Conservation (phyloP, 2,797 vertebrate genomes). For the Mormyrus hasselquistii region DNA sequence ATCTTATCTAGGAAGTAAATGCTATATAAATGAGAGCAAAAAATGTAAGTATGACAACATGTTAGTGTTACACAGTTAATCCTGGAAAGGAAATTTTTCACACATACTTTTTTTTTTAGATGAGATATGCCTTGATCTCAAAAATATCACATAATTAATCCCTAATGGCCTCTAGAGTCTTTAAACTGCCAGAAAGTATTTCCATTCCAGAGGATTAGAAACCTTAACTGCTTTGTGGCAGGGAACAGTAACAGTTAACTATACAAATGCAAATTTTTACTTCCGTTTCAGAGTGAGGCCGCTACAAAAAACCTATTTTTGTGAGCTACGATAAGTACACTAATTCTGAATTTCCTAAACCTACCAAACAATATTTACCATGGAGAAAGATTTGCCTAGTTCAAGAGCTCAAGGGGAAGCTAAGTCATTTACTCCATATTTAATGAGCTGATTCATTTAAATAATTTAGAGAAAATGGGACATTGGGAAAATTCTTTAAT, state of each 20-base stretch:
- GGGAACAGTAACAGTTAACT: background rate
- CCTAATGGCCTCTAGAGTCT: conserved; percentile 18
- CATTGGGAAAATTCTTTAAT: background rate
- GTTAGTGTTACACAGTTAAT: background rate
- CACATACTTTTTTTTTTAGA: background rate
- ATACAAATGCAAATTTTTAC: background rate
- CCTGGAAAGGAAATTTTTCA: background rate
- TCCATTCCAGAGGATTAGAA: conserved; percentile 29
- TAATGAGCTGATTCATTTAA: background rate
- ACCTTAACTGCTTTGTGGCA: conserved; percentile 19
- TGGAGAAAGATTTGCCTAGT: background rate
- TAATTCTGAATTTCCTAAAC: background rate
- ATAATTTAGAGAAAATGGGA: background rate
- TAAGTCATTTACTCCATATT: background rate
- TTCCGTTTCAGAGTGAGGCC: background rate
- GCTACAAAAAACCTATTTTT: background rate
- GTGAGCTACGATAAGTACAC: background rate
- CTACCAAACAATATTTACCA: background rate
- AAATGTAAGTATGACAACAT: background rate
- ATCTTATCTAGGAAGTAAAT: background rate
- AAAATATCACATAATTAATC: conserved; percentile 28
- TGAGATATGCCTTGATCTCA: conserved; percentile 19
- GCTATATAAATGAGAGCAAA: background rate
- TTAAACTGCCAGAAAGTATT: conserved; percentile 15
- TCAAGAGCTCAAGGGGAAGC: background rate